Evolutionary conservation across 2,113 vertebrate genomes (phyloP), one percentile per base, ranked within the genome.

Genomic region (Callorhinus ursinus): DNA sequence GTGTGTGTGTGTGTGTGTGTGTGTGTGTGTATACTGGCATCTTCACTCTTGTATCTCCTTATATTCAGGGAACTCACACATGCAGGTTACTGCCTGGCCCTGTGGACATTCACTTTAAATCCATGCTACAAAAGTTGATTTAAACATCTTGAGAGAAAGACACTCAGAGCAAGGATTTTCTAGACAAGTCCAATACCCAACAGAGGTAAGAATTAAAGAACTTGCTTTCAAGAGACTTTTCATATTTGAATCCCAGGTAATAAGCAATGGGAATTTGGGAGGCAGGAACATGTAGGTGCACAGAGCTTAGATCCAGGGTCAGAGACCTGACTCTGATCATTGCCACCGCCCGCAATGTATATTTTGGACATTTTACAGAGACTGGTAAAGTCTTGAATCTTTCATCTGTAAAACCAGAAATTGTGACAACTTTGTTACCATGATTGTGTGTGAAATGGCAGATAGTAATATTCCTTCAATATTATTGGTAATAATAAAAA

Each of bases 281-380:
- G 49, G 24, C 16, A 61, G 59, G 3, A 9, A 13, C 7, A 3
- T 11, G 9, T 2, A 42, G 13, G 8, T 18, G 31, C 6, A 14
- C 55, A 36, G 61, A 80, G 16, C 36, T 11, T 79, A 19, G 13
- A 51, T 77, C 14, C 2, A 28, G 24, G 15, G 24, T 42, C 71
- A 65, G 36, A 4, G 0, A 8, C 8, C 21, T 19, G 42, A 16
- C 55, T 36, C 4, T 33, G 46, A 10, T 10, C 9, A 6, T 71
- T 46, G 24, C 36, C 4, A 49, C 33, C n/a, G 5, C 18, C 7
- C 4, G 3, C 4, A 1, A 0, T 18, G 1, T 59, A 15, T 57
- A 9, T 11, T 55, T 13, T 39, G 42, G 8, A 15, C 12, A 49
- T 1, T 11, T 61, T 46, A 28, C 12, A 2, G 31, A 22, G 55